Evolutionary conservation across 2,113 vertebrate genomes (phyloP), one percentile per base, ranked within the genome.

Genomic region (Nothoprocta perdicaria): DNA sequence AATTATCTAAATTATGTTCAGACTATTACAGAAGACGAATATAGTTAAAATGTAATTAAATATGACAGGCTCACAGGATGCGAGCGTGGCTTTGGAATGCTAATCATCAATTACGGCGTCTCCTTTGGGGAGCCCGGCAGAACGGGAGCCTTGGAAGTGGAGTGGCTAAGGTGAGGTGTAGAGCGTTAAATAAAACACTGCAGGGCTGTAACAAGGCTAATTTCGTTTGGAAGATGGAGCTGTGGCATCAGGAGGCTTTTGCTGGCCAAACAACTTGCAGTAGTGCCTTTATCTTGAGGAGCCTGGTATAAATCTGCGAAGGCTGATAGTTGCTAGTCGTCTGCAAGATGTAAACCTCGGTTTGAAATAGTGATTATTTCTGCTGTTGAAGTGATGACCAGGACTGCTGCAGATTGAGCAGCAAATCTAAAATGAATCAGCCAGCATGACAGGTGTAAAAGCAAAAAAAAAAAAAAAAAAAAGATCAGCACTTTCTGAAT

Each of bases 41-140:
- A 97, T 98, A 97, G 97, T 98, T 98, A 97, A 98, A 98, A 97
- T 97, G 97, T 97, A 97, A 98, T 98, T 98, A 98, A 98, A 97
- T 97, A 97, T 97, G 98, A 98, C 95, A 95, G 97, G 95, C 97
- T 97, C 66, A 96, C 96, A 98, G 97, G 98, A 98, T 97, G 96
- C 95, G 97, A 94, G 97, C 95, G 65, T 97, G 97, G 96, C 95
- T 97, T 96, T 96, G 94, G 98, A 98, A 98, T 98, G 96, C 96
- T 97, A 97, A 98, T 98, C 97, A 97, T 97, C 96, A 97, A 97
- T 98, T 98, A 97, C 95, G 85, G 88, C 55, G 5, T 95, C 96
- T 97, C 98, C 96, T 95, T 95, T 93, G 97, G 97, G 97, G 94
- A 94, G 83, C 73, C 26, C 53, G 69, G 93, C 86, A 95, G 82